Evolutionary conservation across 2,888 invertebrate species (phyloP), one percentile per base, ranked within the genome.

Genomic region (Clusia tigrina): DNA sequence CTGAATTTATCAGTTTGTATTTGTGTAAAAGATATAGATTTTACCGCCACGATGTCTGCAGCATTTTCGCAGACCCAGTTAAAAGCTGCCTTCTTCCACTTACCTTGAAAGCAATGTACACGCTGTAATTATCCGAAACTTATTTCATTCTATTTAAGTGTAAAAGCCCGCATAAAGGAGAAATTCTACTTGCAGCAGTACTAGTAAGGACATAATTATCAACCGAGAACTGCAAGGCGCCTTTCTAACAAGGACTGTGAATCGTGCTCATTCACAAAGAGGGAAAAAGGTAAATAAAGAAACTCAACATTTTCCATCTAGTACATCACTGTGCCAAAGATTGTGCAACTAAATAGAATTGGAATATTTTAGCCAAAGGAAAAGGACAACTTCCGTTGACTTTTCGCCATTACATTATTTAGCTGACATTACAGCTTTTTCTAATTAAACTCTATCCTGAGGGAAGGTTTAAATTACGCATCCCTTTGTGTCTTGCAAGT

Each of bases 391-490:
- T 42, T 42, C 42, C 42, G 42, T 10, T 42, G 42, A 3, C 10
- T 5, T 5, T 15, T 42, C 3, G 3, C n/a, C 42, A 5, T 15
- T 5, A 10, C 5, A 32, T 42, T 42, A 42, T 42, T 42, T 17
- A 17, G 10, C 42, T 42, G 42, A 42, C 42, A n/a, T 42, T 42
- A n/a, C 42, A 42, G 42, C 42, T 42, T 42, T n/a, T 42, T 42
- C 42, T 42, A 42, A 42, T 42, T 42, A 42, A 42, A 42, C 42
- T 42, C 42, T 42, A 42, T 42, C 42, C 42, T 42, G 3, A 42
- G 42, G 42, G 42, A 42, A 42, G 6, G 42, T 42, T 42, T 42
- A 42, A 42, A 42, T 42, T 42, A 15, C 42, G n/a, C 2, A 42
- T 32, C n/a, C n/a, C n/a, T n/a, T n/a, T n/a, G n/a, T n/a, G n/a